Base-by-base conservation (phyloP, 2,797 vertebrate species). In the Characodon lateralis region DNA sequence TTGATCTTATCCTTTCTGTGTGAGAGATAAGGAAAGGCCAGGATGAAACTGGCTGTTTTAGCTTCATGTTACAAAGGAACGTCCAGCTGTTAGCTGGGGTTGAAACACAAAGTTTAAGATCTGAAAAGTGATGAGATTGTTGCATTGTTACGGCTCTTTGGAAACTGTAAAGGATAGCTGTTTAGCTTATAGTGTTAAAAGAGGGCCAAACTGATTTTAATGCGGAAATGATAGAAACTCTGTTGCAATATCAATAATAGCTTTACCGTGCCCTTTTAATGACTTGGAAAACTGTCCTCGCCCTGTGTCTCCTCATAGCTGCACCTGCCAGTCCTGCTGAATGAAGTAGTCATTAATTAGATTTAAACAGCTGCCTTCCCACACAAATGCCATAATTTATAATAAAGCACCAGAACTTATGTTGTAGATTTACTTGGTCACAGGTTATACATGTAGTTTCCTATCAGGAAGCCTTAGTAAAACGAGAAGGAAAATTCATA, bases 1-100 rank as follows among this genome's bases (percentile, higher is more conserved):
- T 82, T 89, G 83, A 90, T 91, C 85, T 82, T 78, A 87, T 90
- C 84, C 71, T 53, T 48, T 74, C 74, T 66, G 73, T 69, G 58
- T 76, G 59, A 78, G 72, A 70, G 59, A 79, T 59, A 35, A 71
- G 71, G 79, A 78, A 53, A 81, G 70, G 72, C 63, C 46, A 0
- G 56, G 71, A 83, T 89, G 74, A 84, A 73, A 76, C 78, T 68
- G 22, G 22, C 20, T 69, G 55, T 14, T 63, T 16, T 51, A 8
- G 18, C 16, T 51, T 50, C 58, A 0, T 51, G 41, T 72, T 79
- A 13, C 78, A 82, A 77, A 84, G 84, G 55, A 59, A 68, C 85
- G 55, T 70, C 59, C 77, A 71, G 48, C 69, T 73, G 77, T 79
- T 72, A 51, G 73, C 83, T 65, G 77, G 39, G 43, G 78, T 20